A percentile compares a stretch with the other conserved stretches of the same genome.
Conservation (phyloP, 2,888 invertebrate genomes). For the Colletes collaris region DNA sequence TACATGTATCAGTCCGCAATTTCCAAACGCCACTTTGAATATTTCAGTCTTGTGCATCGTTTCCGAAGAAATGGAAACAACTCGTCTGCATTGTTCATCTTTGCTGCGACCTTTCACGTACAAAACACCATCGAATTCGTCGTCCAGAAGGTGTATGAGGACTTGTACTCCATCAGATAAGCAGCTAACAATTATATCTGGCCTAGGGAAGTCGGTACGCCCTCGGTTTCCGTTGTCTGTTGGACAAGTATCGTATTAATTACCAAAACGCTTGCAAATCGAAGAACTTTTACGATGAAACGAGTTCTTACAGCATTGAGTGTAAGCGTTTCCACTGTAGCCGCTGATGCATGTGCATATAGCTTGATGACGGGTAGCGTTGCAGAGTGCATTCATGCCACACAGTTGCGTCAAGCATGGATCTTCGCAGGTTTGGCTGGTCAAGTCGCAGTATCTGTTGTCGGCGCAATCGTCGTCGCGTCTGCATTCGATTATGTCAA, state of each 20-base stretch:
- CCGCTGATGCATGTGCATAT: slow-evolving; percentile 91
- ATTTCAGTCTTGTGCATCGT: slow-evolving; percentile 84
- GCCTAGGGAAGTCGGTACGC: slow-evolving; percentile 92
- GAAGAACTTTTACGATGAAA: neutral
- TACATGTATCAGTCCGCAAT: slow-evolving; percentile 95
- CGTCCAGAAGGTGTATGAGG: slow-evolving; percentile 87
- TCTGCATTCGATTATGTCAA: slow-evolving; percentile 85
- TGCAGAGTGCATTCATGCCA: slow-evolving; percentile 90
- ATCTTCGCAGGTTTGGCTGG: slow-evolving; percentile 90
- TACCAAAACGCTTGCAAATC: neutral
- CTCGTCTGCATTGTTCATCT: slow-evolving; percentile 93
- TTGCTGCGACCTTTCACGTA: slow-evolving; percentile 98
- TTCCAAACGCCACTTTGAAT: slow-evolving; percentile 95
- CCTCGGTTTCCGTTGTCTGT: slow-evolving; percentile 57
- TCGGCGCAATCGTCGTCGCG: slow-evolving; percentile 90
- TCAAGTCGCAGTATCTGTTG: slow-evolving; percentile 89
- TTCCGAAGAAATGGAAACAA: slow-evolving; percentile 90
- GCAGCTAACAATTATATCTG: slow-evolving; percentile 94
- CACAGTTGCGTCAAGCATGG: slow-evolving; percentile 91
- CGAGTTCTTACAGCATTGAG: slow-evolving; percentile 87
- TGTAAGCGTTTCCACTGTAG: slow-evolving; percentile 90
- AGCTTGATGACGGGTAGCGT: slow-evolving; percentile 90
- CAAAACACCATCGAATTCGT: slow-evolving; percentile 92
- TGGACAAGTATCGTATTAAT: neutral
- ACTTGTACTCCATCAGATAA: slow-evolving; percentile 96